Conservation (phyloP, 2,888 invertebrate species). For the Doris montereyensis region DNA sequence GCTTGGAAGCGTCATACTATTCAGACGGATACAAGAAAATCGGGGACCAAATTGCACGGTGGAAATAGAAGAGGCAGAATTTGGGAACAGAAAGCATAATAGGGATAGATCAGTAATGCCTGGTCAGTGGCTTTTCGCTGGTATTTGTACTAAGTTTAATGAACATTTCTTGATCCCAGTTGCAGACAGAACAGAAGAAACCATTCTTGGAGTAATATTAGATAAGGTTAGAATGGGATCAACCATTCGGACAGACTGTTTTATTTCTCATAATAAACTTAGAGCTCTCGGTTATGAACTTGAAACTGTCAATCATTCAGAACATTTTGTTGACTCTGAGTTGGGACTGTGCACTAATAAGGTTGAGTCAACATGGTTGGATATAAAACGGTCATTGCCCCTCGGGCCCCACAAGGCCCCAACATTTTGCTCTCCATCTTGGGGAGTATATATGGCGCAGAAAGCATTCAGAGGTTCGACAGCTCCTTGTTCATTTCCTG, state of each 20-base stretch:
- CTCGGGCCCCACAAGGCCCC: too few species aligned
- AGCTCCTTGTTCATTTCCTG: too few species aligned
- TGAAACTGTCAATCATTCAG: neutral
- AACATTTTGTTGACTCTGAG: neutral
- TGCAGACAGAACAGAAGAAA: neutral
- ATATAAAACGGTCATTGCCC: too few species aligned
- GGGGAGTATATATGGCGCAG: too few species aligned
- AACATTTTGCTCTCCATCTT: too few species aligned
- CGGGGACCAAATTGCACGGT: neutral
- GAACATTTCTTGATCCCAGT: neutral
- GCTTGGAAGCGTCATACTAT: neutral
- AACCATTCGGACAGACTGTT: neutral
- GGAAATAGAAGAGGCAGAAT: neutral
- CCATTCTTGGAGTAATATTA: neutral
- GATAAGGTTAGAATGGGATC: neutral
- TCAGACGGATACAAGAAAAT: neutral
- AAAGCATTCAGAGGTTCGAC: too few species aligned
- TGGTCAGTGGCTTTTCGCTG: neutral
- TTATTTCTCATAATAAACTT: neutral
- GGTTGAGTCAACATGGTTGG: too few species aligned
- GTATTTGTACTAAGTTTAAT: neutral
- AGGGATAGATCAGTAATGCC: neutral
- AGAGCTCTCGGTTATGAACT: neutral
- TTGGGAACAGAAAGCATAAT: neutral
- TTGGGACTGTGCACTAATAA: neutral